A percentile compares a stretch with the other conserved stretches of the same genome.
Evolutionary conservation across 2,113 vertebrate species (phyloP).

Genomic region (Dicerorhinus sumatrensis): DNA sequence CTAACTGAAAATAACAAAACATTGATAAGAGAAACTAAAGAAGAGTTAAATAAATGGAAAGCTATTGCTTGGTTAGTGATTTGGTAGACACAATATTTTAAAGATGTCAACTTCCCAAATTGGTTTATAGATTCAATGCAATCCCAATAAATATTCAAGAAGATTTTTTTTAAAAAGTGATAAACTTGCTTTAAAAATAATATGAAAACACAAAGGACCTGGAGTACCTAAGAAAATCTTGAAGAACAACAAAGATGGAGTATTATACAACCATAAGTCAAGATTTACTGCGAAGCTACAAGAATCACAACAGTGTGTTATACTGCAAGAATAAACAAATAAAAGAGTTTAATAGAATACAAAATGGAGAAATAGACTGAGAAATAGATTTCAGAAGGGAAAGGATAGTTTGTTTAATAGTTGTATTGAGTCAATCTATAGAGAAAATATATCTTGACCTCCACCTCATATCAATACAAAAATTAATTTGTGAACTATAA

Average conservation of each 20-base stretch:
- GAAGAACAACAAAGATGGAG: background rate
- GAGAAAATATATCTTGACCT: background rate
- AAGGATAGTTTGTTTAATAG: background rate
- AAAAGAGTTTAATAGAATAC: background rate
- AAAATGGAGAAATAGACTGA: background rate
- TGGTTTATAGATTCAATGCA: background rate
- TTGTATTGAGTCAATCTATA: background rate
- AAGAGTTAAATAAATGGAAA: background rate
- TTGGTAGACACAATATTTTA: background rate
- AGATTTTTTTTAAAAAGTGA: background rate
- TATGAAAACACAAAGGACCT: background rate
- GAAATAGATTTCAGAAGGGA: background rate
- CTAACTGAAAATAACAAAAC: background rate
- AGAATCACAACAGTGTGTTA: background rate
- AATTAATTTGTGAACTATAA: background rate
- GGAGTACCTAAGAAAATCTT: background rate
- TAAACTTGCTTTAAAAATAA: background rate
- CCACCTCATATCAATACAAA: background rate
- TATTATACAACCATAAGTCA: background rate
- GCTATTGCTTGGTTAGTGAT: background rate
- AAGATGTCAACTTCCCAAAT: background rate
- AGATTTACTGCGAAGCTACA: background rate
- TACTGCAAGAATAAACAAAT: background rate
- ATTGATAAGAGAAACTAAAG: background rate
- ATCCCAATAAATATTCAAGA: background rate